Percentiles rank a stretch among this genome's conserved stretches.
These are phyloP conservation scores for Uloborus plumipes DNA, from an alignment of 2,888 invertebrate genomes.

Conservation along the genomic window DNA sequence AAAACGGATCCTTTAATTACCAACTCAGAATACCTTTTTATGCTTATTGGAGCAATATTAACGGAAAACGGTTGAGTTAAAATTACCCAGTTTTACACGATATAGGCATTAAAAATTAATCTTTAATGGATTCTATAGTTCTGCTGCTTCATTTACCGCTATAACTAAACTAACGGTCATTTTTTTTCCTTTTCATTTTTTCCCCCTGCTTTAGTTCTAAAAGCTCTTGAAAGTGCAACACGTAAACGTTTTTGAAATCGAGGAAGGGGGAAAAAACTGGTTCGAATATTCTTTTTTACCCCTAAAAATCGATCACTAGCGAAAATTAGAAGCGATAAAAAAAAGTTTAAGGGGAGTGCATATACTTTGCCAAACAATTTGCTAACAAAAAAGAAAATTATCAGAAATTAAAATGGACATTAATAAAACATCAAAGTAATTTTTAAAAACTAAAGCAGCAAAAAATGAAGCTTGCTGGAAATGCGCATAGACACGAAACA, in stretches of 20 bases:
- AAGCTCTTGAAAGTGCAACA: no score
- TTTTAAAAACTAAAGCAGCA: background rate
- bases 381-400: slow-evolving; percentile 17
- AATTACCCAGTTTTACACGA: slow-evolving; percentile 43
- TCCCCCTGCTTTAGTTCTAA: background rate
- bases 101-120: slow-evolving; percentile 60
- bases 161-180: slow-evolving; percentile 54
- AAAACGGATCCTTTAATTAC: no score
- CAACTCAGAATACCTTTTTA: background rate
- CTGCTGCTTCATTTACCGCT: slow-evolving; percentile 46
- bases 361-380: slow-evolving; percentile 28
- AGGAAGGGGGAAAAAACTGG: no score
- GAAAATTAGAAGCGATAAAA: no score
- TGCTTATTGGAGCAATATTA: slow-evolving; percentile 21
- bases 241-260: no score
- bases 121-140: slow-evolving; percentile 59
- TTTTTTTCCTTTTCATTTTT: slow-evolving; percentile 1
- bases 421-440: slow-evolving; percentile 58
- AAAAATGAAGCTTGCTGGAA: no score
- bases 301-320: no score
- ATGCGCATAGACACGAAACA: no score
- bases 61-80: slow-evolving; percentile 20
- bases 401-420: slow-evolving; percentile 52
- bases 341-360: no score
- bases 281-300: no score